Evolutionary conservation across 2,797 vertebrate species (phyloP), one percentile per base, ranked within the genome.

Genomic region (Tapera naevia): DNA sequence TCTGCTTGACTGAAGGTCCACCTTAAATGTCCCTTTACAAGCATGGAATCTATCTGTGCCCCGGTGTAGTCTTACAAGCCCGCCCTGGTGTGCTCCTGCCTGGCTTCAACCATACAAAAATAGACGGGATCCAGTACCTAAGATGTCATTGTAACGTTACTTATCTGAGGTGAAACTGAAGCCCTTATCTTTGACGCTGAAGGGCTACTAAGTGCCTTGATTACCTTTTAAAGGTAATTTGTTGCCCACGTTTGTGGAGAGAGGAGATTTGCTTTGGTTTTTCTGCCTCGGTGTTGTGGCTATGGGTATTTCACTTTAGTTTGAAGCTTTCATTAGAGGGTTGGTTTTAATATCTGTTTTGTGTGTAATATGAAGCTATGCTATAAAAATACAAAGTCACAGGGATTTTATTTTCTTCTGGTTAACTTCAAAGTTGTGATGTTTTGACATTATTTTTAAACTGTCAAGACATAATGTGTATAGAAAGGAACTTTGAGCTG

Each of bases 1-100:
- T 45, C 56, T 69, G 48, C 62, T 58, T 35, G 51, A 10, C 50
- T 11, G 45, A 72, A 79, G 87, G 88, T 89, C 96, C 91, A 84
- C 91, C 93, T 96, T 96, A 97, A 97, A 93, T 93, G 90, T 96
- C 93, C 86, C 64, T 72, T 1, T 67, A 53, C 4, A 54, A 89
- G 66, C 39, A 15, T 66, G 93, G 95, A 80, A 94, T 91, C 86
- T 69, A 92, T 18, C 84, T 69, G 76, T 88, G 89, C 89, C 78
- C 60, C 7, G 92, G 95, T 97, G 95, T 97, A 94, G 86, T 78
- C 92, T 97, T 96, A 97, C 25, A 88, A 76, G 80, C 73, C 61
- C 23, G 18, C 88, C 74, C 93, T 91, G 73, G 64, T 84, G 92
- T 75, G 94, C 92, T 94, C 91, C 86, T 94, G 93, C 80, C 79